These are phyloP conservation scores for Rhysida immarginata DNA, from an alignment of 1,140 invertebrate species.

Conservation along the genomic window DNA sequence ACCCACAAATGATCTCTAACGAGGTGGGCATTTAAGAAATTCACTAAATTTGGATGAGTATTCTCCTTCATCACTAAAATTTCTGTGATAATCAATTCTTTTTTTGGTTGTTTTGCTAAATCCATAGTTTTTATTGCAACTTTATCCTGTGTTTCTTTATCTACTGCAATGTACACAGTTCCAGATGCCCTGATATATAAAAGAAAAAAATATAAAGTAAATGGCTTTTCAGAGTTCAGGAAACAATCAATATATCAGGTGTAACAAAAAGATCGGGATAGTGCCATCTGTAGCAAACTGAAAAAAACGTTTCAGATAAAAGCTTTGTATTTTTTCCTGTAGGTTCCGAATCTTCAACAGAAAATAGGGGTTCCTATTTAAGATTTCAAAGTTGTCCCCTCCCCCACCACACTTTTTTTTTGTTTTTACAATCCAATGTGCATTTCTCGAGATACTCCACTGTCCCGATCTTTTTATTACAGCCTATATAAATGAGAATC, in stretches of 20 bases:
- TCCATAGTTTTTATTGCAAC: slow-evolving; percentile 96
- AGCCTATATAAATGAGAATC: too few relatives aligned
- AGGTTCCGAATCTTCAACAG: too few relatives aligned
- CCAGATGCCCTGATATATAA: slow-evolving; percentile 43
- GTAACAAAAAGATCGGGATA: too few relatives aligned
- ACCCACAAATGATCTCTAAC: slow-evolving; percentile 84
- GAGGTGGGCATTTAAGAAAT: slow-evolving; percentile 86
- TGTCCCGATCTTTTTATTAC: too few relatives aligned
- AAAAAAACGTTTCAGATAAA: too few relatives aligned
- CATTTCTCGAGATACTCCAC: too few relatives aligned
- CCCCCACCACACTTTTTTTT: too few relatives aligned
- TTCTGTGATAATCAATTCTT: slow-evolving; percentile 88
- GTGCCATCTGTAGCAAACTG: too few relatives aligned
- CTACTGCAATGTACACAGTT: slow-evolving; percentile 77
- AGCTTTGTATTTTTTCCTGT: too few relatives aligned
- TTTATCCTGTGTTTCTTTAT: slow-evolving; percentile 53
- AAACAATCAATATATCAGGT: background rate
- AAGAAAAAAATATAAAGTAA: background rate
- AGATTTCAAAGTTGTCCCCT: too few relatives aligned
- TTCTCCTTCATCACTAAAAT: slow-evolving; percentile 85
- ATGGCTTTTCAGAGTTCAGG: background rate
- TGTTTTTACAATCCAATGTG: too few relatives aligned
- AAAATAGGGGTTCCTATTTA: too few relatives aligned
- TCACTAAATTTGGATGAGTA: slow-evolving; percentile 91
- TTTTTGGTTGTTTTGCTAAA: slow-evolving; percentile 78